phyloP scores from a whole-genome alignment of 2,797 vertebrate species.

The Crenuchus spilurus region DNA sequence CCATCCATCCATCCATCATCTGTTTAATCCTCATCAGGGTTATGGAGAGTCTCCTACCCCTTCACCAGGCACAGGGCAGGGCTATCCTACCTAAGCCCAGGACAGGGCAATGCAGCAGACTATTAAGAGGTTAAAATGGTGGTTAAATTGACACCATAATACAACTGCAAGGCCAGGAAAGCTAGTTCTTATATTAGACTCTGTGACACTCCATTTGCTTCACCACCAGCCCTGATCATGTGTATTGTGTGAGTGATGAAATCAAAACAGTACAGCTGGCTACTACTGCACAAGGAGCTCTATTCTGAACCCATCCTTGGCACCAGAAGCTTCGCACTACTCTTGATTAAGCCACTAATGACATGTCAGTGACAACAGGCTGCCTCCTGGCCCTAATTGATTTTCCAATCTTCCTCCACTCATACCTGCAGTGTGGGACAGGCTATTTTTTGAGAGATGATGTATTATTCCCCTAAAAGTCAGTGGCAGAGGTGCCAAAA shows the following conservation, averaged over 20 bases:
- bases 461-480: constrained; percentile 65
- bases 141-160: too few relatives aligned
- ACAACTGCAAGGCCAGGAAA: not conserved
- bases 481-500: constrained; percentile 62
- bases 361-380: constrained; percentile 54
- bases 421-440: constrained; percentile 57
- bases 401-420: constrained; percentile 49
- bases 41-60: too few relatives aligned
- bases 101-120: too few relatives aligned
- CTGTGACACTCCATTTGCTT: not conserved
- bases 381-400: constrained; percentile 54
- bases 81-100: too few relatives aligned
- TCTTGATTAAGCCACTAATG: constrained; percentile 60
- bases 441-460: constrained; percentile 55
- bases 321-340: constrained; percentile 44
- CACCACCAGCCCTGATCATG: not conserved
- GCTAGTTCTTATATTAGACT: not conserved
- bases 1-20: too few relatives aligned
- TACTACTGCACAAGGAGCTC: constrained; percentile 19
- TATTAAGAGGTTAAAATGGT: too few relatives aligned
- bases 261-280: constrained; percentile 37
- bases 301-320: constrained; percentile 28
- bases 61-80: too few relatives aligned
- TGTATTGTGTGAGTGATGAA: constrained; percentile 38
- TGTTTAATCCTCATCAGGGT: too few relatives aligned